Base-by-base conservation (phyloP, 2,113 vertebrate species). In the Illadopsis cleaveri region DNA sequence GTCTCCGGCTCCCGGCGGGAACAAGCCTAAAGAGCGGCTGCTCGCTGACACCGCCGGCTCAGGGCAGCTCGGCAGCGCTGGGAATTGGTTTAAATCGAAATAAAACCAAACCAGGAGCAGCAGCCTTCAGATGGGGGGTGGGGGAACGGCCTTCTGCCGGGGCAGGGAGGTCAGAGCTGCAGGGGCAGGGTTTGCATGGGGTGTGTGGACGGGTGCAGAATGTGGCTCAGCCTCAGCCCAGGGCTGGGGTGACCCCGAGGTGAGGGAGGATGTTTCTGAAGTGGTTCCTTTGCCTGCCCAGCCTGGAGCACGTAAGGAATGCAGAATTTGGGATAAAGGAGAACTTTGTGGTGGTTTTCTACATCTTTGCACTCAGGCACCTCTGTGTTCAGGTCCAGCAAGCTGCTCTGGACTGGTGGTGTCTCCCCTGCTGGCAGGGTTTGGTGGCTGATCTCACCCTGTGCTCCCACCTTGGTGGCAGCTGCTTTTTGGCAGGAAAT, bases 1-100 rank as follows among this genome's bases (percentile, higher is more conserved):
- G 28, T 51, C 91, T 53, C 77, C 16, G 8, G 50, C 89, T 95
- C 65, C 70, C 1, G 5, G 82, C 16, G 5, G 82, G 90, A 91
- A 87, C 91, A 62, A 95, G 89, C 76, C 92, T 69, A 61, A 93
- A 28, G 76, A 90, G 79, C 25, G 7, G 72, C 64, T 23, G 3
- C n/a, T 35, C 4, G 21, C 5, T 89, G 92, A 64, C 73, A 66
- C 40, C 28, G 40, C 6, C 48, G 42, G 93, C 62, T 42, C 70
- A 0, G 86, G 17, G 70, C 3, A 35, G 71, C 38, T 53, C 50
- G 54, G 42, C 62, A 60, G 86, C 2, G 3, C 60, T 1, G 3
- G 61, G 65, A 81, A 17, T 56, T 20, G 57, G 20, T 75, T 61
- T 13, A 42, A 64, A 81, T 27, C 12, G 1, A 27, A 51, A 62